Percentiles rank a stretch among this genome's conserved stretches.
Conservation (phyloP, 2,113 vertebrate genomes). For the Pristiophorus japonicus region DNA sequence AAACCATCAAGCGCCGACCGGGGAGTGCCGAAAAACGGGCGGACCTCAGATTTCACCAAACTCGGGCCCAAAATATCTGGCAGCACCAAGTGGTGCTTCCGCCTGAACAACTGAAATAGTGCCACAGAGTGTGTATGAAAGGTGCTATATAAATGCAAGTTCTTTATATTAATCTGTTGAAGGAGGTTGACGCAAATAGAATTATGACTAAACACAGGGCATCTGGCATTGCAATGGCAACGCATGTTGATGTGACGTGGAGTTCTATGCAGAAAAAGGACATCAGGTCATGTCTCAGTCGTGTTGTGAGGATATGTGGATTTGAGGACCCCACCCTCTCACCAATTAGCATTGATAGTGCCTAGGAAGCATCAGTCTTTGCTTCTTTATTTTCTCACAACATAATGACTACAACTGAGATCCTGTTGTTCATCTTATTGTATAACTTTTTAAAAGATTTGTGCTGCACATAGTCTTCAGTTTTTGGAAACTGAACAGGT, state of each 20-base stretch:
- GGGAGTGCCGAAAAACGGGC: no score
- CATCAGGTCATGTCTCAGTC: background rate
- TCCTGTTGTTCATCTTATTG: background rate
- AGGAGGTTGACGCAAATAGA: no score
- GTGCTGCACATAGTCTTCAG: background rate
- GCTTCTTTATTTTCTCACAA: background rate
- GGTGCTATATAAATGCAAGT: no score
- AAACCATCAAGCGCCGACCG: no score
- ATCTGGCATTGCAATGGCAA: background rate
- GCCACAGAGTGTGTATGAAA: no score
- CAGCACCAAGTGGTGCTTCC: no score
- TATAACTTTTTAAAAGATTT: background rate
- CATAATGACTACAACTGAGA: background rate
- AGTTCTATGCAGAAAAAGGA: background rate
- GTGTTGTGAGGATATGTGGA: background rate
- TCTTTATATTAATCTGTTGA: no score
- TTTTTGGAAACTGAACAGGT: background rate
- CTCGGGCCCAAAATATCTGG: no score
- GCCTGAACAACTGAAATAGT: no score
- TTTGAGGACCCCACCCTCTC: background rate
- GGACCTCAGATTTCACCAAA: no score
- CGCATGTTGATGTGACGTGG: background rate
- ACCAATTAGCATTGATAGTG: background rate
- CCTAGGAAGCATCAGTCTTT: background rate
- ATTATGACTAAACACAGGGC: no score